These are phyloP conservation scores for Enteromius paludinosus DNA, from an alignment of 2,797 vertebrate species.

Conservation along the genomic window DNA sequence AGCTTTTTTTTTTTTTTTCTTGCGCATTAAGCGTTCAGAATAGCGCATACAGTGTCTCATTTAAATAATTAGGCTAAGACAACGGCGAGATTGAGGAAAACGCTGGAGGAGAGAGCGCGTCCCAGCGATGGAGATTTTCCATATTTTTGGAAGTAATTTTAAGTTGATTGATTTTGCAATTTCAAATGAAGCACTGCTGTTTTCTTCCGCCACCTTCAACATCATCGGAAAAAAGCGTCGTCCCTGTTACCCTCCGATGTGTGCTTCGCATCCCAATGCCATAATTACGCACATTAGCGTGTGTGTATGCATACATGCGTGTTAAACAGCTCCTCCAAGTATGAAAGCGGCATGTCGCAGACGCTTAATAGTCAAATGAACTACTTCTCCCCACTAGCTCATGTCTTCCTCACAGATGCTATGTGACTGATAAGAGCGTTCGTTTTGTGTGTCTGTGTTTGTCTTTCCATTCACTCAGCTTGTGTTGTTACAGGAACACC, in stretches of 20 bases:
- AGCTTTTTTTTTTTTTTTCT: not conserved
- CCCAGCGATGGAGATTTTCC: not conserved
- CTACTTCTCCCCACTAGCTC: not conserved
- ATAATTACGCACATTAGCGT: not conserved
- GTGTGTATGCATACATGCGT: not conserved
- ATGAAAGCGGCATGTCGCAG: not conserved
- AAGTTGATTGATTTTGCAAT: constrained; percentile 19
- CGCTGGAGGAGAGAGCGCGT: not conserved
- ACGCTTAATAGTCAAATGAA: not conserved
- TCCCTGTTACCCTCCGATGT: not conserved
- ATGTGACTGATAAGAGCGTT: constrained; percentile 22
- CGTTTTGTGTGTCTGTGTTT: constrained; percentile 22
- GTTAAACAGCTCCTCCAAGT: constrained; percentile 26
- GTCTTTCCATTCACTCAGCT: constrained; percentile 36
- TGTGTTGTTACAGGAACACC: constrained; percentile 11
- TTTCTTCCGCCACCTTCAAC: constrained; percentile 1
- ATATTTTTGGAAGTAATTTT: not conserved
- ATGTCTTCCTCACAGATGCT: not conserved
- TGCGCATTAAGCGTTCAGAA: not conserved
- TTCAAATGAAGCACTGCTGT: constrained; percentile 17
- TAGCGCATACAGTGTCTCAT: constrained; percentile 7
- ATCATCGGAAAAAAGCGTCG: not conserved
- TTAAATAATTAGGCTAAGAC: constrained; percentile 31
- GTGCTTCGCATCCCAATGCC: constrained; percentile 21
- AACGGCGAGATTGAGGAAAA: not conserved